Conservation (phyloP, 2,797 vertebrate genomes). For the Luscinia luscinia region DNA sequence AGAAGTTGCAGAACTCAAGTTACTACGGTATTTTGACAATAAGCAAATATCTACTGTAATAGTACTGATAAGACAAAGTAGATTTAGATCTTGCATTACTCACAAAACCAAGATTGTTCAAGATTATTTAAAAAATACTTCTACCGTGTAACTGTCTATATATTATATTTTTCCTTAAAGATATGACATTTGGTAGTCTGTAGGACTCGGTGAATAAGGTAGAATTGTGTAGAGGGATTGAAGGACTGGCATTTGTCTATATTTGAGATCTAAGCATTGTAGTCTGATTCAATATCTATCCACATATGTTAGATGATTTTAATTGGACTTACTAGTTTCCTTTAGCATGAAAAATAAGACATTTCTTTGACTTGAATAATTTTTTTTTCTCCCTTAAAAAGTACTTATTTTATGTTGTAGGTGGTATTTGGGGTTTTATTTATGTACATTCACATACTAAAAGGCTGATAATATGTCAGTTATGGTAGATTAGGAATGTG, state of each 20-base stretch:
- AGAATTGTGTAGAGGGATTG: not conserved
- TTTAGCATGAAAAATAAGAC: not conserved
- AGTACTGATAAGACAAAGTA: not conserved
- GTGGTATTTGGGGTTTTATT: not conserved
- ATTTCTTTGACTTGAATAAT: not conserved
- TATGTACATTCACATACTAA: not conserved
- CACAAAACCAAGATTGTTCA: not conserved
- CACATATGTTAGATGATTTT: not conserved
- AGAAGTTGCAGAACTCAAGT: not conserved
- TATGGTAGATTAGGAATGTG: not conserved
- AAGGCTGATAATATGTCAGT: not conserved
- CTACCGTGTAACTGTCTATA: fast-evolving
- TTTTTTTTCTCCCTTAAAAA: not conserved
- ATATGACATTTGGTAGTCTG: not conserved
- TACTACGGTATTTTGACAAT: not conserved
- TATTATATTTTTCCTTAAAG: not conserved
- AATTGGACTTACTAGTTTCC: not conserved
- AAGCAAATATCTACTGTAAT: not conserved
- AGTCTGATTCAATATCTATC: not conserved
- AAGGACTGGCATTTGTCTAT: not conserved
- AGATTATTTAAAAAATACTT: not conserved
- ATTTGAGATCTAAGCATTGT: not conserved
- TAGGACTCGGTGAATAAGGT: not conserved
- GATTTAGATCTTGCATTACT: not conserved
- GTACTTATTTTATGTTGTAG: not conserved